Percentiles rank a stretch among this genome's conserved stretches.
phyloP scores from a whole-genome alignment of 2,797 vertebrate species.

The Nyctibius grandis region DNA sequence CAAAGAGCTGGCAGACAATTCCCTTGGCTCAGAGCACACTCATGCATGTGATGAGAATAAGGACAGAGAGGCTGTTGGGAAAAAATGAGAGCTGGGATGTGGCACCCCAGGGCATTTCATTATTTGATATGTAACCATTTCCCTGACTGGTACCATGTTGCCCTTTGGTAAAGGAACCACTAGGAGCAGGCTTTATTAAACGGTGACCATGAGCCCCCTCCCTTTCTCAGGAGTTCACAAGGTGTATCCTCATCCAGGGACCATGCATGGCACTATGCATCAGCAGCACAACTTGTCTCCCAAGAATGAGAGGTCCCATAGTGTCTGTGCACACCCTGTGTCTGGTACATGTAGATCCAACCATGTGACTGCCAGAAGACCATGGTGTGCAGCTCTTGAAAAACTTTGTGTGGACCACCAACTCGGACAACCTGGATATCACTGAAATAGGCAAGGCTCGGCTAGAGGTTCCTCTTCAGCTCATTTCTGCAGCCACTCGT shows the following conservation, averaged over 20 bases:
- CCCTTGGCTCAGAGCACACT: not conserved
- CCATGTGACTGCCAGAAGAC: not conserved
- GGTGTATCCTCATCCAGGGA: not conserved
- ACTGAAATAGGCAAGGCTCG: rapidly evolving
- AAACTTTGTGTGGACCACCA: not conserved
- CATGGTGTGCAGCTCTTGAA: not conserved
- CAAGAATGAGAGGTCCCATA: not conserved
- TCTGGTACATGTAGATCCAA: not conserved
- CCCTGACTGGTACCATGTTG: too few species aligned
- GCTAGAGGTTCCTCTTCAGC: not conserved
- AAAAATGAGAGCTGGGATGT: not conserved
- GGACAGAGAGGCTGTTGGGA: not conserved
- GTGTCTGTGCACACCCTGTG: not conserved
- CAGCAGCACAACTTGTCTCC: not conserved
- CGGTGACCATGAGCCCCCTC: not conserved
- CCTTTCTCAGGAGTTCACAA: not conserved
- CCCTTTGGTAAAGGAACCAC: not conserved
- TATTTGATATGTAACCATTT: not conserved
- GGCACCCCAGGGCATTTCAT: not conserved
- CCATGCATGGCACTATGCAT: not conserved
- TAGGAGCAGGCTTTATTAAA: not conserved
- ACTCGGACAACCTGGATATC: not conserved
- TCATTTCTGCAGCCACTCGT: not conserved
- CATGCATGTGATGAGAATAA: not conserved
- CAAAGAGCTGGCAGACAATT: not conserved